Evolutionary conservation across 1,140 invertebrate genomes (phyloP).

Genomic region (Thrips palmi): DNA sequence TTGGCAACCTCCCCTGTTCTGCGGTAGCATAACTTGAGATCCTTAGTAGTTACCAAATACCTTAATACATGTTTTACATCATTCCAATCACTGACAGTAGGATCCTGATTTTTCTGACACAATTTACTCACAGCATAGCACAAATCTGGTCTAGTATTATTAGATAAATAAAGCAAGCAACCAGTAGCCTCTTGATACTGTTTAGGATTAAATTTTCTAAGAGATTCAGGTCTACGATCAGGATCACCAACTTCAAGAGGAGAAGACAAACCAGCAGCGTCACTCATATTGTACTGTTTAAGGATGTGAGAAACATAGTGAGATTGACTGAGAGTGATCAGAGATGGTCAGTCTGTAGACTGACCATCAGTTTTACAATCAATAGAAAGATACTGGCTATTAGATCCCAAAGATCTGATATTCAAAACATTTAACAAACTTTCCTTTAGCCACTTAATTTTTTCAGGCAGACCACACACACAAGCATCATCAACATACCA

Average conservation of each 20-base stretch:
- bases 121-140: too few relatives aligned
- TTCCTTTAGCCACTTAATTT: conserved; percentile 7
- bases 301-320: conserved; percentile 9
- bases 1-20: too few relatives aligned
- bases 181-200: conserved; percentile 15
- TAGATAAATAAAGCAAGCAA: conserved; percentile 19
- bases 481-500: conserved; percentile 10
- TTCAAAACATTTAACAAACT: conserved; percentile 6
- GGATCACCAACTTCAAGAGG: conserved; percentile 5
- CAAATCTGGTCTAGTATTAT: conserved; percentile 21
- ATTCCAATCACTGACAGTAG: too few relatives aligned
- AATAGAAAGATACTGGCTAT: conserved; percentile 16
- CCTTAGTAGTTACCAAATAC: too few relatives aligned
- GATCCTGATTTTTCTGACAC: too few relatives aligned
- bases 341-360: too few relatives aligned
- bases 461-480: conserved; percentile 1
- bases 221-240: conserved; percentile 9
- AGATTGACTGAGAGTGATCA: conserved; percentile 4
- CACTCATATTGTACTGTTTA: conserved; percentile 9
- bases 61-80: too few relatives aligned
- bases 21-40: too few relatives aligned
- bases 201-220: conserved; percentile 8
- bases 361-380: neutral
- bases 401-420: conserved; percentile 16
- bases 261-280: conserved; percentile 1